Evolutionary conservation across 2,797 vertebrate genomes (phyloP), one percentile per base, ranked within the genome.

Genomic region (Trachurus trachurus): DNA sequence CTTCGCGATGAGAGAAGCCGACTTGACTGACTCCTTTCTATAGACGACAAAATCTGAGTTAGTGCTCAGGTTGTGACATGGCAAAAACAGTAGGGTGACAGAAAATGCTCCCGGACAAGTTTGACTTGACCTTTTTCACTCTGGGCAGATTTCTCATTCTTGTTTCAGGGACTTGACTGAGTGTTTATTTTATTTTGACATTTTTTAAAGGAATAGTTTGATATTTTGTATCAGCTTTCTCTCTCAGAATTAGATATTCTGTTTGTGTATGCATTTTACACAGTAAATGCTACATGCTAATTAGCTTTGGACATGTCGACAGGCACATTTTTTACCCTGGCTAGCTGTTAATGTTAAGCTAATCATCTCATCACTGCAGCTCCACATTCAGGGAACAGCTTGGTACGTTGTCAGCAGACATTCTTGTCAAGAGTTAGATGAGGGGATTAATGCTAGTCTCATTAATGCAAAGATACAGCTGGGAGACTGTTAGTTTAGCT

Each of bases 1-100:
- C 73, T 82, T 81, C 50, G 64, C 37, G 76, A 76, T 26, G 26
- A 87, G 60, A 83, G 47, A 70, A 40, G 15, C 12, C n/a, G 15
- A n/a, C 42, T 12, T 37, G 39, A 21, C 56, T 53, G 22, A 6
- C 45, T 62, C 56, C 54, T 52, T 47, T 68, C 31, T 13, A 29
- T n/a, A 34, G 34, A 45, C n/a, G 22, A 39, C 47, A 44, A 31
- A 68, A 59, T 65, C 5, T 52, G 29, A 39, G 1, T 57, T n/a
- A 19, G 68, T 9, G 31, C 57, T 77, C 3, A 57, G n/a, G 57
- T 59, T 73, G 16, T 60, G 62, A 74, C 44, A 52, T 26, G 67
- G 64, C 49, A 52, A 47, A 65, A 39, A 63, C 9, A 63, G 12
- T 26, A 16, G 59, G 50, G 61, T 45, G 76, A 79, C 72, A 78